Evolutionary conservation across 2,113 vertebrate species (phyloP), one percentile per base, ranked within the genome.

Genomic region (Sinocyclocheilus rhinocerous): DNA sequence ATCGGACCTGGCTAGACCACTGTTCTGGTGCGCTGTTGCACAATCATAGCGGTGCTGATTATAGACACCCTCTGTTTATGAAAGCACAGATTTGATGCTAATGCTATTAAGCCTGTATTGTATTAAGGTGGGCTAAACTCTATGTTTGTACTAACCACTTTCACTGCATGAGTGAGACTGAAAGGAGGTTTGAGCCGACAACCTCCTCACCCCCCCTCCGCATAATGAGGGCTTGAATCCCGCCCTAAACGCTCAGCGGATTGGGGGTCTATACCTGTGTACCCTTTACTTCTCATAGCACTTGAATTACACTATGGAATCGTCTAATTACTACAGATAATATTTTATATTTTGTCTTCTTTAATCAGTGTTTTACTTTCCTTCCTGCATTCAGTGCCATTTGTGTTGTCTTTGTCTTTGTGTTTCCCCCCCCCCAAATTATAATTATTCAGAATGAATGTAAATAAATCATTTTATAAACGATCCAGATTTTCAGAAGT

Each of bases 401-500:
- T 91, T 92, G 87, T 86, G 81, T 90, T 88, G 70, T 91, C 77
- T 91, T 78, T 55, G 16, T 22, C 22, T 22, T 90, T 59, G 8
- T 20, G 2, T 88, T 86, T 12, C 11, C 11, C 87, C 59, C 12
- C 2, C 45, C 45, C 87, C 59, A 89, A 81, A 92, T 88, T 73
- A 85, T 93, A 93, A 93, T 93, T 93, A 90, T 94, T 93, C 90
- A 90, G 88, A 94, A 90, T 92, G 91, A 93, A 93, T 95, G 94
- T 95, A 94, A 91, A 94, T 95, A 95, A 88, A 84, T 87, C 89
- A 90, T 93, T 95, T 93, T 94, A 90, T 84, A 94, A 94, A 93
- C 83, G 89, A 92, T 90, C 89, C 91, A 93, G 90, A 94, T 93
- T 92, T 92, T 29, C 87, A 92, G 87, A 91, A 94, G 93, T 94